These are phyloP conservation scores for Lemur catta DNA, from an alignment of 2,797 vertebrate genomes.

Conservation along the genomic window DNA sequence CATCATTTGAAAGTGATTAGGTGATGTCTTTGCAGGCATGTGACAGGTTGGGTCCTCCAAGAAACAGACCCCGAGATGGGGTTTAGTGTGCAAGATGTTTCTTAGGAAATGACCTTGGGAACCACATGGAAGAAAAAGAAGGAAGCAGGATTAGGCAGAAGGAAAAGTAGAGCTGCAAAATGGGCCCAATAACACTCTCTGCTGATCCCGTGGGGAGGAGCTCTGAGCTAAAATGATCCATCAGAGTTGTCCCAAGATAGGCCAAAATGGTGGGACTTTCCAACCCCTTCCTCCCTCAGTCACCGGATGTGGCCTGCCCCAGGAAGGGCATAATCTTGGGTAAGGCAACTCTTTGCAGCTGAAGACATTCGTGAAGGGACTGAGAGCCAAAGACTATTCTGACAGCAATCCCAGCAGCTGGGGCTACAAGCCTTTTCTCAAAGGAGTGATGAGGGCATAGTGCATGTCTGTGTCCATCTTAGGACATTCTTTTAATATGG, in stretches of 20 bases:
- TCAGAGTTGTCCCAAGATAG: background rate
- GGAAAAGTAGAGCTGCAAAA: background rate
- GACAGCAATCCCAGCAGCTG: background rate
- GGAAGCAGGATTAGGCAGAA: background rate
- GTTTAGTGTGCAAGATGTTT: background rate
- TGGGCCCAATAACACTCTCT: background rate
- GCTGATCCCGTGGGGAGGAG: background rate
- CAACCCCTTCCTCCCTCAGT: background rate
- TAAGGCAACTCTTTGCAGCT: background rate
- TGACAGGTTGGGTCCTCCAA: background rate
- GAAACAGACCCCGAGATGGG: background rate
- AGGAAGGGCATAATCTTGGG: background rate
- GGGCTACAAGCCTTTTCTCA: background rate
- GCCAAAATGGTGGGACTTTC: background rate
- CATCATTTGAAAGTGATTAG: background rate
- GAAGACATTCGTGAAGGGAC: background rate
- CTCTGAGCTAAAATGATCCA: background rate
- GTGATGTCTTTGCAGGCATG: background rate
- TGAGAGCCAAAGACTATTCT: background rate
- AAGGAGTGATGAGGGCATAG: background rate
- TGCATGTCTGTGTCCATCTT: background rate
- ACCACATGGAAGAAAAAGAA: background rate
- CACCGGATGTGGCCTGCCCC: background rate
- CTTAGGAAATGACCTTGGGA: background rate
- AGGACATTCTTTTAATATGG: background rate